phyloP scores from a whole-genome alignment of 2,797 vertebrate genomes.

The Meda fulgida region DNA sequence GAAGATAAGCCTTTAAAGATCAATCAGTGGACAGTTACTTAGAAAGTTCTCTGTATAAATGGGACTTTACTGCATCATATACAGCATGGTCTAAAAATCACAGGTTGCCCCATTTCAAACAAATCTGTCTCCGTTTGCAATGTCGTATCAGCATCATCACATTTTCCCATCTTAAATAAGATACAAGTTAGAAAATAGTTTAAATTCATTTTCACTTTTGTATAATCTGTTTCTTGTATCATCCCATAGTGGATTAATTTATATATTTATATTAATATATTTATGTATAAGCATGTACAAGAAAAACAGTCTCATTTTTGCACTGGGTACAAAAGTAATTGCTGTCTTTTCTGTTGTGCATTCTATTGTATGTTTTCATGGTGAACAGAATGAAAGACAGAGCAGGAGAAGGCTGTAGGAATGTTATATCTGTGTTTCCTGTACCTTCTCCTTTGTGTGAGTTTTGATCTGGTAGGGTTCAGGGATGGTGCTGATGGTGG shows the following conservation, averaged over 20 bases:
- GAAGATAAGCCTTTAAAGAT: constrained; percentile 80
- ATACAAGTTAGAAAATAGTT: constrained; percentile 96
- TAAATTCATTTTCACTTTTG: constrained; percentile 84
- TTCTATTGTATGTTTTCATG: constrained; percentile 89
- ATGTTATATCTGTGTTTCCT: constrained; percentile 97
- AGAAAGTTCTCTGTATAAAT: constrained; percentile 84
- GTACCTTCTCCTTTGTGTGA: constrained; percentile 96
- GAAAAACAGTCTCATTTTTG: constrained; percentile 89
- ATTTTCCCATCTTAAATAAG: constrained; percentile 84
- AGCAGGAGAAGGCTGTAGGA: constrained; percentile 64
- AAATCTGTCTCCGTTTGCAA: constrained; percentile 74
- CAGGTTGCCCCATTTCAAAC: constrained; percentile 76
- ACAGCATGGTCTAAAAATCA: constrained; percentile 81
- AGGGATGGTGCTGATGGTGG: constrained; percentile 85
- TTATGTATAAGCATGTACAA: constrained; percentile 97
- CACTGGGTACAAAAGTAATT: constrained; percentile 95
- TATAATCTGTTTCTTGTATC: constrained; percentile 89
- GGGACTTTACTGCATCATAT: constrained; percentile 78
- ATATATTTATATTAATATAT: constrained; percentile 78
- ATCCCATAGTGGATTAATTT: constrained; percentile 83
- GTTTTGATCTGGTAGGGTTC: constrained; percentile 93
- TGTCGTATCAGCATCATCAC: constrained; percentile 76
- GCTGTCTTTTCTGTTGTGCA: constrained; percentile 87
- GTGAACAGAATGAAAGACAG: constrained; percentile 66
- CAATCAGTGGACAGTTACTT: constrained; percentile 78